Evolutionary conservation across 2,113 vertebrate species (phyloP), one percentile per base, ranked within the genome.

Genomic region (Archocentrus centrarchus): DNA sequence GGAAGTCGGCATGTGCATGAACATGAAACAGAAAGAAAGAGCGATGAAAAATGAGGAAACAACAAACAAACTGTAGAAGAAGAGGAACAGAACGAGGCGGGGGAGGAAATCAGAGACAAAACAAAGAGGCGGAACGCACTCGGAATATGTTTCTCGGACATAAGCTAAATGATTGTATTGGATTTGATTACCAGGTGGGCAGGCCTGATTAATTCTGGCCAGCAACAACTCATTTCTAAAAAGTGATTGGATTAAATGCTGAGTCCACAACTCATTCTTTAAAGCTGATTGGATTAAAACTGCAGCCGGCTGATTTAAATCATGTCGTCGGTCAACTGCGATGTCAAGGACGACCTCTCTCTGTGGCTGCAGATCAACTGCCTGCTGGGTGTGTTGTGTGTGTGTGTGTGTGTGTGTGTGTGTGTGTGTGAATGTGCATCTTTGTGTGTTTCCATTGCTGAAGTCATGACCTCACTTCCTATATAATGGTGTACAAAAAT

Each of bases 171-270:
- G 75, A 60, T 3, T 27, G 63, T 5, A 20, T 60, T 87, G 82
- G 68, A 81, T 88, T 41, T 85, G 84, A 87, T 81, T 63, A 87
- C 32, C 64, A 83, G 81, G 81, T 81, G 89, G 85, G 79, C 79
- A 1, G 81, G 70, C 2, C 81, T 64, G 81, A 89, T 77, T 77
- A 79, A 91, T 91, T 85, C 85, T 85, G 86, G 77, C 63, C 50
- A 6, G 77, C 78, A 86, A 84, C 84, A 86, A 77, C 81, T 81
- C 77, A 73, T 83, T 81, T 70, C 37, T 60, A 78, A 84, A 88
- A 73, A 50, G 11, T 80, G 88, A 92, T 85, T 85, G 86, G 80
- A 90, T 91, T 81, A 92, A 86, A 75, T 20, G 37, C 62, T 79
- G 85, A 88, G 63, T 66, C 70, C 58, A 58, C 76, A 59, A 80